These are phyloP conservation scores for Nysson spinosus DNA, from an alignment of 2,888 invertebrate genomes.

Conservation along the genomic window DNA sequence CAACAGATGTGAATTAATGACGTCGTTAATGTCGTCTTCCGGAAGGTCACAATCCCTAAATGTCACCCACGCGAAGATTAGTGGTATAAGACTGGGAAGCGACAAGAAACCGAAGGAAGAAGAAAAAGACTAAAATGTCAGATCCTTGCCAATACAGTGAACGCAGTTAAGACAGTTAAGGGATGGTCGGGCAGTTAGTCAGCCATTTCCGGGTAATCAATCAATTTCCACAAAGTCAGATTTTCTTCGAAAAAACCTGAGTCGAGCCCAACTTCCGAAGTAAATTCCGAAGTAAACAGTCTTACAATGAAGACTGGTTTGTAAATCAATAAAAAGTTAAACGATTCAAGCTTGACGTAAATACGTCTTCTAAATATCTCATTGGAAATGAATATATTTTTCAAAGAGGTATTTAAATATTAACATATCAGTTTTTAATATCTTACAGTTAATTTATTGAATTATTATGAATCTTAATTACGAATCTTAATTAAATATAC, in stretches of 20 bases:
- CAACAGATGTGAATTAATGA: not conserved
- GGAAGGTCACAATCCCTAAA: not conserved
- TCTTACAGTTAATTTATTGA: too few relatives aligned
- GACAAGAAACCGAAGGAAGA: not conserved
- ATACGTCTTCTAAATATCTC: too few relatives aligned
- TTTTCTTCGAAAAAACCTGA: slow-evolving; percentile 15
- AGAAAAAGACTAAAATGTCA: slow-evolving; percentile 2
- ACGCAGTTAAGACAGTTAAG: slow-evolving; percentile 36
- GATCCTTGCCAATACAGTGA: slow-evolving; percentile 8
- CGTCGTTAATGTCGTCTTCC: not conserved
- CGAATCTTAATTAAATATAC: too few relatives aligned
- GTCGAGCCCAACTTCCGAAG: slow-evolving; percentile 9
- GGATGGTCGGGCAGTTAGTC: slow-evolving; percentile 55
- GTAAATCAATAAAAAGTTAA: slow-evolving; percentile 18
- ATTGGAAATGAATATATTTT: too few relatives aligned
- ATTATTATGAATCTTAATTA: too few relatives aligned
- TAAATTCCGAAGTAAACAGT: not conserved
- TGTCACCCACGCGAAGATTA: not conserved
- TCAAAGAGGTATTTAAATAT: too few relatives aligned
- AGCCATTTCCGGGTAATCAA: slow-evolving; percentile 57
- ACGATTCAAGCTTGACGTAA: too few relatives aligned
- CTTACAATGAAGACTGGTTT: too few relatives aligned
- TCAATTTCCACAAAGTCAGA: slow-evolving; percentile 34
- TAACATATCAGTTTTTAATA: too few relatives aligned
- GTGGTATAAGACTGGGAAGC: not conserved